Evolutionary conservation across 2,888 invertebrate species (phyloP), one percentile per base, ranked within the genome.

Genomic region (Podabrus alpinus): DNA sequence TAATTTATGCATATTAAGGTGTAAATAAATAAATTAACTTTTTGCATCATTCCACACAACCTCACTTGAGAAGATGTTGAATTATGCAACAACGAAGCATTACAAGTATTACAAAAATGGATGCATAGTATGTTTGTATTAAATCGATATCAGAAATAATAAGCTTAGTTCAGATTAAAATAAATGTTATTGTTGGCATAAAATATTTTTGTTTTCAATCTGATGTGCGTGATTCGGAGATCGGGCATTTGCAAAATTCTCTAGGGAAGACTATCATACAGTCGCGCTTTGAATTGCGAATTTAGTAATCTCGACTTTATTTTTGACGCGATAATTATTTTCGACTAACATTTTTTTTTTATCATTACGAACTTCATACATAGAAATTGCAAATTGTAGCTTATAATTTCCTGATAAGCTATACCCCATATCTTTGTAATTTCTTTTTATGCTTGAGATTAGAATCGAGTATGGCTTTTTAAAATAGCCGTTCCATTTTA

Each of bases 301-400:
- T 79, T 77, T 74, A 79, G 79, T 79, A 79, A 79, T 79, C 79
- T 78, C 78, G 73, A 75, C 79, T 80, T 80, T 80, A 80, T 79
- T 79, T 79, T 78, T 78, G 73, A 73, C 73, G 76, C 77, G 79
- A 79, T 80, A 80, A 80, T 80, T 80, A 78, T 77, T 77, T 77
- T 71, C 71, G 64, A 68, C 66, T 66, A 73, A 68, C 73, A 64
- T 71, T 75, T 62, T 71, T 66, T 72, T 74, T 76, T 73, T 73
- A 73, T 73, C 69, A 69, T 60, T 68, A 25, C 17, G 17, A 68
- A 19, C 15, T 45, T 68, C 69, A 60, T 73, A 68, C 19, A 64
- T 68, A 68, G 73, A 62, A 68, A 29, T 66, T 71, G 59, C 59
- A 45, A 29, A 68, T 45, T 68, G 17, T 68, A 68, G 16, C 16